These are phyloP conservation scores for Sycophaga agraensis DNA, from an alignment of 1,140 invertebrate species.

Conservation along the genomic window DNA sequence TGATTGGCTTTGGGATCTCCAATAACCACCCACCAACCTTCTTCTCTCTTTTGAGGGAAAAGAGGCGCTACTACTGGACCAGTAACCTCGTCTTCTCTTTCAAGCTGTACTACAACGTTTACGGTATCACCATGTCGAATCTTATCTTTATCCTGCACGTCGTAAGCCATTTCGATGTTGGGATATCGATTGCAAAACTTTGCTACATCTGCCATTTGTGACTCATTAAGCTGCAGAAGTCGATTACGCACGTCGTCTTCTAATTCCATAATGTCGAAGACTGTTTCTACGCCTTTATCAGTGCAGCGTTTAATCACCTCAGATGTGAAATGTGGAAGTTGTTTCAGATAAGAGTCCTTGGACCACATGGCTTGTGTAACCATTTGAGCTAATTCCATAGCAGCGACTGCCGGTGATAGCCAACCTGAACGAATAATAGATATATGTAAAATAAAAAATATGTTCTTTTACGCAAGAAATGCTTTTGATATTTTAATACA, in stretches of 20 bases:
- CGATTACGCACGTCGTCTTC: constrained; percentile 91
- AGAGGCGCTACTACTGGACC: constrained; percentile 97
- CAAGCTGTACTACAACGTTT: constrained; percentile 87
- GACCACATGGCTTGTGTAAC: constrained; percentile 99
- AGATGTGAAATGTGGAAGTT: constrained; percentile 90
- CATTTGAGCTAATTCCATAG: constrained; percentile 99
- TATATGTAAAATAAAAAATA: neutral
- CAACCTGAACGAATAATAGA: constrained; percentile 70
- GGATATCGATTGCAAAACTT: constrained; percentile 98
- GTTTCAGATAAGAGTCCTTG: constrained; percentile 96
- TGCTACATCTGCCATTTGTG: constrained; percentile 95
- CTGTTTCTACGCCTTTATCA: constrained; percentile 90
- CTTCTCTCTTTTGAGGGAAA: constrained; percentile 97
- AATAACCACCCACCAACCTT: constrained; percentile 99
- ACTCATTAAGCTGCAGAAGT: constrained; percentile 79
- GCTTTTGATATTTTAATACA: neutral
- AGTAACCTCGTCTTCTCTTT: constrained; percentile 95
- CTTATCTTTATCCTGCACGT: constrained; percentile 81
- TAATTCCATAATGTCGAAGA: constrained; percentile 98
- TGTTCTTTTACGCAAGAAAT: neutral
- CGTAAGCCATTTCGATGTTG: constrained; percentile 95
- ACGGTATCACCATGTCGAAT: constrained; percentile 80
- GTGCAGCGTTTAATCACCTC: constrained; percentile 91
- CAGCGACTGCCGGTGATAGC: constrained; percentile 95
- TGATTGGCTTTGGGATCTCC: constrained; percentile 94